phyloP scores from a whole-genome alignment of 2,797 vertebrate genomes.

The Euphonia xanthogaster region DNA sequence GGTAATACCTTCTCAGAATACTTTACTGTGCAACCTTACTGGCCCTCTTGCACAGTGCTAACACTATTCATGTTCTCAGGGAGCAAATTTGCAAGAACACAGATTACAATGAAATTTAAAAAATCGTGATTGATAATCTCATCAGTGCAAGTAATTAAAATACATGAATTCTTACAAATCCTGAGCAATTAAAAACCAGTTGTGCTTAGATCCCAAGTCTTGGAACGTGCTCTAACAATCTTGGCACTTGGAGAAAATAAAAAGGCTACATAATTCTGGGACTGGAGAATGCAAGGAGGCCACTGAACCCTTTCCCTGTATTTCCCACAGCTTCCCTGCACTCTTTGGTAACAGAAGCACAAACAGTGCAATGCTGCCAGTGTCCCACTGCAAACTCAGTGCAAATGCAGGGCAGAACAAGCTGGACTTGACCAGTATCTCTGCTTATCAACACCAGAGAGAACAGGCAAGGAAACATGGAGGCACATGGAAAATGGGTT shows the following conservation, averaged over 20 bases:
- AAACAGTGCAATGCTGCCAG: background rate
- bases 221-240: background rate
- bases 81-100: background rate
- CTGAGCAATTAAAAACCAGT: background rate
- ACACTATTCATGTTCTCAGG: background rate
- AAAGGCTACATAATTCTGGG: background rate
- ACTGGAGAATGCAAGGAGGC: background rate
- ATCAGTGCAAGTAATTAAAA: constrained; percentile 13
- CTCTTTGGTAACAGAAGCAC: background rate
- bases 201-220: background rate
- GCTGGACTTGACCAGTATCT: background rate
- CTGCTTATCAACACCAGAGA: background rate
- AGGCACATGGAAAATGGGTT: constrained; percentile 4
- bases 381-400: background rate
- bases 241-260: background rate
- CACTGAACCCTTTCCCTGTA: background rate
- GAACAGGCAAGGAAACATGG: background rate
- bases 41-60: background rate
- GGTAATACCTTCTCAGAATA: background rate
- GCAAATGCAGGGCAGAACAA: background rate
- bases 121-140: background rate
- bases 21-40: background rate
- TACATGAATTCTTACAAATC: constrained; percentile 4
- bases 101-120: background rate
- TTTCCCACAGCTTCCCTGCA: background rate